Conservation (phyloP, 1,140 invertebrate species). For the Muscidifurax raptorellus region DNA sequence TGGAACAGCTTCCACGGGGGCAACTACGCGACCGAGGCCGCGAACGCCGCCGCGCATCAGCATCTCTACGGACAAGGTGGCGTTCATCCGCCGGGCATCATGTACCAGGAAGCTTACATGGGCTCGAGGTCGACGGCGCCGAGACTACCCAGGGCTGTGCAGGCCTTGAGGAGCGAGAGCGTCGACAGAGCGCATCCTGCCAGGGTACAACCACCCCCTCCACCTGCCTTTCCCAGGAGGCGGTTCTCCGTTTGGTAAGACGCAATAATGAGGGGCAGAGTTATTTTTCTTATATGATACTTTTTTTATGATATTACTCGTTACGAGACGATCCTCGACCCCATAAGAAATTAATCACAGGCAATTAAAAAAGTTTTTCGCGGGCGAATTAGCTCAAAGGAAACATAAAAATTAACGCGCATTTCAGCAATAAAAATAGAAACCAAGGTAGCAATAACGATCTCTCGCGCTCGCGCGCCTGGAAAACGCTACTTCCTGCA, state of each 20-base stretch:
- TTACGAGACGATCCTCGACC: no score
- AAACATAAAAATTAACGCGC: background rate
- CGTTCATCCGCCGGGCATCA: conserved; percentile 55
- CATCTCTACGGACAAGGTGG: background rate
- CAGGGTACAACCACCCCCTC: conserved; percentile 69
- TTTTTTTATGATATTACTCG: no score
- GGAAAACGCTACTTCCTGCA: background rate
- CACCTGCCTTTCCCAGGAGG: conserved; percentile 72
- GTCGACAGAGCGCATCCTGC: conserved; percentile 69
- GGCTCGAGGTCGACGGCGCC: conserved; percentile 43
- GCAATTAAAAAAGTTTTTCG: no score
- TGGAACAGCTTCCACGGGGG: conserved; percentile 78
- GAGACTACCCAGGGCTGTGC: conserved; percentile 67
- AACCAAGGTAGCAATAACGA: background rate
- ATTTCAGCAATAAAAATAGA: background rate
- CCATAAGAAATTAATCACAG: no score
- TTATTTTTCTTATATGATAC: no score
- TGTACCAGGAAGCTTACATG: conserved; percentile 52
- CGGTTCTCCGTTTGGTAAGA: conserved; percentile 77
- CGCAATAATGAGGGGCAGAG: no score
- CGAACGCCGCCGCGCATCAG: background rate
- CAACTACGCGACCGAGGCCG: conserved; percentile 37
- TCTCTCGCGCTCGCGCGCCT: background rate
- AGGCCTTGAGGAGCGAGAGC: conserved; percentile 71
- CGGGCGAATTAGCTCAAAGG: background rate